These are phyloP conservation scores for Orussus abietinus DNA, from an alignment of 1,140 invertebrate species.

Conservation along the genomic window DNA sequence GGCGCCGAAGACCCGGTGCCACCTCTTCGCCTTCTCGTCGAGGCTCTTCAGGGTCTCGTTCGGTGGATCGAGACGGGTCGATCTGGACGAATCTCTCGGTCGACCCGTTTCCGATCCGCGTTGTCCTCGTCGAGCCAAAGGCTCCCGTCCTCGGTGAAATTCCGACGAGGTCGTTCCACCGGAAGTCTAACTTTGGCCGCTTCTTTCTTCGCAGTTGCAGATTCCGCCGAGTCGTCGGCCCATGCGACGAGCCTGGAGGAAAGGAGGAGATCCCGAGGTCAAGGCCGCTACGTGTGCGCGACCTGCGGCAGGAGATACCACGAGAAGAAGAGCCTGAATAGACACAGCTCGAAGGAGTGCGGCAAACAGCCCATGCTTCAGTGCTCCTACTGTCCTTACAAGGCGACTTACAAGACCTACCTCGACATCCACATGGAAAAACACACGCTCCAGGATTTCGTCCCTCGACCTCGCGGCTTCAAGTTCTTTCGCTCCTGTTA, in stretches of 20 bases:
- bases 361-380: constrained; percentile 59
- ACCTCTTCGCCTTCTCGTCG: too few relatives aligned
- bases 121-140: too few relatives aligned
- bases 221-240: constrained; percentile 16
- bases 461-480: too few relatives aligned
- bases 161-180: too few relatives aligned
- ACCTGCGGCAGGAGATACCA: constrained; percentile 48
- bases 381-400: constrained; percentile 56
- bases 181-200: not conserved
- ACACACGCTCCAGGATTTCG: too few relatives aligned
- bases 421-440: constrained; percentile 47
- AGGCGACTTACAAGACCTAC: constrained; percentile 48
- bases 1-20: too few relatives aligned
- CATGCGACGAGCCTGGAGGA: constrained; percentile 5
- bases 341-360: constrained; percentile 54
- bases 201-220: constrained; percentile 26
- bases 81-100: too few relatives aligned
- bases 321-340: constrained; percentile 40
- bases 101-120: too few relatives aligned
- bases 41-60: too few relatives aligned
- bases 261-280: constrained; percentile 35
- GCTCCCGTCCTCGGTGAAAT: too few relatives aligned
- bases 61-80: too few relatives aligned
- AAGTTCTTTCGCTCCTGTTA: too few relatives aligned
- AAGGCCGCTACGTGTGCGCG: constrained; percentile 40